These are phyloP conservation scores for Paedocypris sp. DNA, from an alignment of 2,113 vertebrate genomes.

Conservation along the genomic window DNA sequence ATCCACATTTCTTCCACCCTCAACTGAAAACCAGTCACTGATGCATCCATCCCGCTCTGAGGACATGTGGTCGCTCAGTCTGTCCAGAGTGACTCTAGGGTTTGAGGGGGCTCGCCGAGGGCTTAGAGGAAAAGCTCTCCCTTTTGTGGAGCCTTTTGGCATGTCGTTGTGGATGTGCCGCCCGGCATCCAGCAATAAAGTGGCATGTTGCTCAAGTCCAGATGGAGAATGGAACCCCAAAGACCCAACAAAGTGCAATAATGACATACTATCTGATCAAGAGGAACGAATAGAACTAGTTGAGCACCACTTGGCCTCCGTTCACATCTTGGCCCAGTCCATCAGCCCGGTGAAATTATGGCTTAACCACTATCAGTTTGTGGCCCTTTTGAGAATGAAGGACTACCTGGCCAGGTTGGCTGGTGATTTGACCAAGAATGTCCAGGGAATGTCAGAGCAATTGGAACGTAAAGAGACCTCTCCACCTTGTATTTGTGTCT, in stretches of 20 bases:
- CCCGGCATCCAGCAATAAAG: slow-evolving; percentile 46
- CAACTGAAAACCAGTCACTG: slow-evolving; percentile 51
- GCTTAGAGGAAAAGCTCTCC: slow-evolving; percentile 67
- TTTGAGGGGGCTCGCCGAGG: slow-evolving; percentile 82
- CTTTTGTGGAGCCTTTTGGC: slow-evolving; percentile 79
- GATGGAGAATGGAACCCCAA: neutral
- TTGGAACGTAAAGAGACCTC: slow-evolving; percentile 35
- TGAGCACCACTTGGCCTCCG: slow-evolving; percentile 45
- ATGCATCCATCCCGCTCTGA: slow-evolving; percentile 54
- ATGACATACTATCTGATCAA: neutral
- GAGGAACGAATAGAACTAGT: slow-evolving; percentile 21
- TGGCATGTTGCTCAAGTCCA: slow-evolving; percentile 1
- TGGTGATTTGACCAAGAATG: slow-evolving; percentile 66
- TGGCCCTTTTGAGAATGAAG: slow-evolving; percentile 84
- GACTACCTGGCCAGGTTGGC: slow-evolving; percentile 74
- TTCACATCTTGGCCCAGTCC: slow-evolving; percentile 73
- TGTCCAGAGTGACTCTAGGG: slow-evolving; percentile 67
- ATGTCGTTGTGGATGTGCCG: slow-evolving; percentile 80
- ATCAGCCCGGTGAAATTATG: slow-evolving; percentile 68
- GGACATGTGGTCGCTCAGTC: slow-evolving; percentile 80
- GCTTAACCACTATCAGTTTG: slow-evolving; percentile 92
- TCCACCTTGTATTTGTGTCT: slow-evolving; percentile 63
- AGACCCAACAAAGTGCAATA: neutral
- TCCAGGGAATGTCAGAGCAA: slow-evolving; percentile 49
- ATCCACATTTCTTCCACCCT: slow-evolving; percentile 67